Evolutionary conservation across 2,797 vertebrate species (phyloP).

Genomic region (Chelidonichthys spinosus): DNA sequence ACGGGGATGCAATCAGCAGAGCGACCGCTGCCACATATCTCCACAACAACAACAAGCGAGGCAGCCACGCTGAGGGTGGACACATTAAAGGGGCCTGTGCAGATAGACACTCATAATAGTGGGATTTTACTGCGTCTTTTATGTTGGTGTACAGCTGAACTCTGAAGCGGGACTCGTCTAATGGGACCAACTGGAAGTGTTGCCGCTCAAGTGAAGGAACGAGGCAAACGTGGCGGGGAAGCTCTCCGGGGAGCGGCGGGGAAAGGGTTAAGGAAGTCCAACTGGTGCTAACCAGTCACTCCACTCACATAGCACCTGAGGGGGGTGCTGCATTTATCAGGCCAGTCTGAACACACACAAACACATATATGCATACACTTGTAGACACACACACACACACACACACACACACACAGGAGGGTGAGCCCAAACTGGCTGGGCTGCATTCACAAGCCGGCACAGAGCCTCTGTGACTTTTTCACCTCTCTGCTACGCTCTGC

Average conservation of each 20-base stretch:
- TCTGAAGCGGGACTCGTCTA: slow-evolving; percentile 16
- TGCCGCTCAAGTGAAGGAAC: slow-evolving; percentile 43
- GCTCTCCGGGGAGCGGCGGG: slow-evolving; percentile 68
- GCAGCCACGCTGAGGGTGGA: background rate
- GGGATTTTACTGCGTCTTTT: slow-evolving; percentile 5
- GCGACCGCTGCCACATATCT: slow-evolving; percentile 34
- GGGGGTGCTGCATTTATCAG: slow-evolving; percentile 85
- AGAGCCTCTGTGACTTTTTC: slow-evolving; percentile 78
- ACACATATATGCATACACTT: slow-evolving; percentile 49
- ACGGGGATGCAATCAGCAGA: slow-evolving; percentile 55
- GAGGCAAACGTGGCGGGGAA: slow-evolving; percentile 36
- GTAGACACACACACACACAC: slow-evolving; percentile 28
- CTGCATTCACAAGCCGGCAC: slow-evolving; percentile 83
- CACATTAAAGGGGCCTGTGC: slow-evolving; percentile 20
- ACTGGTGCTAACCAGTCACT: slow-evolving; percentile 84
- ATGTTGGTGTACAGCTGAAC: slow-evolving; percentile 22
- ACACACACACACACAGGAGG: slow-evolving; percentile 68
- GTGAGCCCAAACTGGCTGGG: slow-evolving; percentile 82
- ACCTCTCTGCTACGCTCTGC: slow-evolving; percentile 80
- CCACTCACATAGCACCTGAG: slow-evolving; percentile 84
- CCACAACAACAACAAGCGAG: slow-evolving; percentile 24
- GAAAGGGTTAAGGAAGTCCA: slow-evolving; percentile 85
- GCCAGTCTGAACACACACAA: slow-evolving; percentile 67
- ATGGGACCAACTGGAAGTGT: slow-evolving; percentile 30
- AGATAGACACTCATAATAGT: slow-evolving; percentile 6